Percentiles rank a stretch among this genome's conserved stretches.
phyloP scores from a whole-genome alignment of 2,797 vertebrate species.

The Chelidonichthys spinosus region DNA sequence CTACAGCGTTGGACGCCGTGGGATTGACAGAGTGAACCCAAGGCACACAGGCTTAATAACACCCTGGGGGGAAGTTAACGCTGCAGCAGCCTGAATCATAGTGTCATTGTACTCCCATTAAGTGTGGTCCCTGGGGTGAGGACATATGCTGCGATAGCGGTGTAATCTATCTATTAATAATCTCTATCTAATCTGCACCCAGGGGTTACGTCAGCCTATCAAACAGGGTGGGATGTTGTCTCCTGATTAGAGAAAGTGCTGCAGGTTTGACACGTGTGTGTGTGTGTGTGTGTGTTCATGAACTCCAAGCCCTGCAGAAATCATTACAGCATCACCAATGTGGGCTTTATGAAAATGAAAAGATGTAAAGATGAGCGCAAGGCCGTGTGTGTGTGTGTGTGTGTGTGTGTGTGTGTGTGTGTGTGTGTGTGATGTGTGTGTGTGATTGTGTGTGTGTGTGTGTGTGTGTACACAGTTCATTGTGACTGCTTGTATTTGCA shows the following conservation, averaged over 20 bases:
- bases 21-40: constrained; percentile 39
- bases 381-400: background rate
- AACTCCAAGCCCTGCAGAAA: constrained; percentile 28
- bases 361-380: constrained; percentile 44
- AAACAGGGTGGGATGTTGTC: constrained; percentile 58
- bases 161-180: constrained; percentile 70
- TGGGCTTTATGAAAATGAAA: constrained; percentile 73
- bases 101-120: constrained; percentile 43
- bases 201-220: constrained; percentile 55
- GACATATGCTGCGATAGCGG: constrained; percentile 61
- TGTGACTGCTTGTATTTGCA: background rate
- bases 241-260: constrained; percentile 55
- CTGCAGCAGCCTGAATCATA: constrained; percentile 43
- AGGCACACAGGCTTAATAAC: constrained; percentile 18
- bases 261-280: constrained; percentile 4
- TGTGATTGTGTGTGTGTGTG: background rate
- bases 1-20: background rate
- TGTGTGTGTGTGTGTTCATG: constrained; percentile 13
- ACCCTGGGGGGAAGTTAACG: constrained; percentile 40
- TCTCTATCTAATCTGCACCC: constrained; percentile 71
- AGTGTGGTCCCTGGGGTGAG: constrained; percentile 46
- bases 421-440: background rate
- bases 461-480: background rate
- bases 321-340: constrained; percentile 38
- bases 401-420: background rate